Base-by-base conservation (phyloP, 1,140 invertebrate species). In the Magallana angulata region DNA sequence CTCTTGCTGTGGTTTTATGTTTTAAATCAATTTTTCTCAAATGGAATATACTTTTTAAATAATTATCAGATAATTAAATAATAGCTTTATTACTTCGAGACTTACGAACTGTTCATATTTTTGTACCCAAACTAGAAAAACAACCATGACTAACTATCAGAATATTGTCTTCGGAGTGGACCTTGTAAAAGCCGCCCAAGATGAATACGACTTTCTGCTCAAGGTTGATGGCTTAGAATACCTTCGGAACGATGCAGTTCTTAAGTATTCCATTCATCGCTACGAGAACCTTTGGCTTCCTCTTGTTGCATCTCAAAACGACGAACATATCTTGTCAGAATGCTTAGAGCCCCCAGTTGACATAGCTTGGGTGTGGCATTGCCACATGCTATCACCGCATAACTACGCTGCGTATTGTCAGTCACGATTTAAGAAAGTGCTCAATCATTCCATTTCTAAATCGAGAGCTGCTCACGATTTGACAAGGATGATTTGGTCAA, bases 311-410 rank as follows among this genome's bases (percentile, higher is more conserved):
- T 85, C 92, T 85, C 59, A 90, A 12, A 12, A 87, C 18, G 57
- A 88, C 24, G 56, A 86, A 36, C 76, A 57, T 9, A 64, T n/a
- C 7, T 8, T 9, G 18, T 11, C 24, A 7, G 68, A 30, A 24
- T 57, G 36, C 18, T 36, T 90, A 36, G 91, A 91, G 84, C 94
- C 95, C 3, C 95, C 95, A 48, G 71, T 95, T 59, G 95, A 95
- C 85, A 92, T 95, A 48, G 93, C 95, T 83, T 95, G 95, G 95
- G 91, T 95, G 56, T 95, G 95, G 95, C 95, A 95, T 86, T 93
- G 92, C 57, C 95, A 94, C 84, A 93, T 95, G 92, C 88, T 95
- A 18, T 91, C 91, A 80, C 95, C 95, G 56, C 84, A 89, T 14
- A 81, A 82, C 68, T 95, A 95, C 84, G 90, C 82, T 71, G 92